Evolutionary conservation across 2,888 invertebrate species (phyloP), one percentile per base, ranked within the genome.

Genomic region (Trachelus stipa): DNA sequence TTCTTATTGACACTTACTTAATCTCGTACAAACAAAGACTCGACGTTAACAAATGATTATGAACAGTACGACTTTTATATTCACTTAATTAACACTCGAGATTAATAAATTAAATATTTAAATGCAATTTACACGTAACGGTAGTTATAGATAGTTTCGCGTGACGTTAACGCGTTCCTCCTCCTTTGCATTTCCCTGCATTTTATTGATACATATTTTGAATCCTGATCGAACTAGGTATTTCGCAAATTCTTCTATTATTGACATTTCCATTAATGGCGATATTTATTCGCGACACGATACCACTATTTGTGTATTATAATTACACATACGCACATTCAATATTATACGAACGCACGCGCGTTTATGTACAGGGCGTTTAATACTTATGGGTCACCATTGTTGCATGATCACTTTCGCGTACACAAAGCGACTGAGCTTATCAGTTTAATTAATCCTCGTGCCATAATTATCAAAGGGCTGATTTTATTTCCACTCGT

Each of bases 71-170:
- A 78, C 75, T 75, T 74, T 77, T 74, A 77, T 73, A 77, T 40
- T 73, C 71, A 34, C 34, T 76, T 40, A 76, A 33, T 74, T 74
- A 75, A 76, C 73, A 75, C 33, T 68, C 75, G 73, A 69, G 69
- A 35, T 76, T 76, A 78, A 78, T 78, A 78, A 78, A 78, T 78
- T 78, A 78, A 76, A 78, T 76, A 73, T 78, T 73, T 71, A 78
- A 76, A 76, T 76, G 76, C 78, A 78, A 78, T 78, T 78, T 76
- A 78, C 78, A 76, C 78, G 73, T 78, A 78, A 76, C 76, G 68
- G 69, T 69, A 31, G 74, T 69, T 74, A 71, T 69, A 23, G 56
- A 56, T 23, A 15, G 23, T 56, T 56, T 56, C 56, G 56, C 56
- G 56, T 9, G 56, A 56, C 56, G 23, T 23, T 23, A 9, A 56